Conservation (phyloP, 1,140 invertebrate species). For the Nasonia giraulti region DNA sequence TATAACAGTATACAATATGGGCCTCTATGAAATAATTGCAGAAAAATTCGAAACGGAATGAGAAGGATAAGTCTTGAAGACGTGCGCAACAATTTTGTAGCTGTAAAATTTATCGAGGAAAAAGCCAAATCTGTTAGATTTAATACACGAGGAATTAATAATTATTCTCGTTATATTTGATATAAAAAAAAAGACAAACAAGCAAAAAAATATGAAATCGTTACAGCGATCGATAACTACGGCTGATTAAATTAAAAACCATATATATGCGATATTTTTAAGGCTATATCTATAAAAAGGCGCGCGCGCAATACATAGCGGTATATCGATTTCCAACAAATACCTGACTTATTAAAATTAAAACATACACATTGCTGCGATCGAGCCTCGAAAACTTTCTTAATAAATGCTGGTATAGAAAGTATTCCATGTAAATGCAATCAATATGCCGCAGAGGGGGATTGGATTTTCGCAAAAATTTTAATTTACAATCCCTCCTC, state of each 20-base stretch:
- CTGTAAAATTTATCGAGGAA: too few relatives aligned
- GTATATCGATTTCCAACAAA: slow-evolving; percentile 43
- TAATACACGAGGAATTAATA: too few relatives aligned
- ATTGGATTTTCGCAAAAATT: slow-evolving; percentile 11
- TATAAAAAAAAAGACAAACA: too few relatives aligned
- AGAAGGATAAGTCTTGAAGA: too few relatives aligned
- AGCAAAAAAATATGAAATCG: too few relatives aligned
- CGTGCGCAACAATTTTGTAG: too few relatives aligned
- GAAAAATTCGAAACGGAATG: too few relatives aligned
- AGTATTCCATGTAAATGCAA: slow-evolving; percentile 37
- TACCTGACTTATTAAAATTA: slow-evolving; percentile 46
- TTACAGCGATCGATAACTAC: background rate
- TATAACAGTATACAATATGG: too few relatives aligned
- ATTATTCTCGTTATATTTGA: too few relatives aligned
- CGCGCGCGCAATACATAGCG: background rate
- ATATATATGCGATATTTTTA: background rate
- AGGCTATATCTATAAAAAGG: slow-evolving; percentile 11
- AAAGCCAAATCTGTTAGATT: too few relatives aligned
- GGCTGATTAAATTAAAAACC: background rate
- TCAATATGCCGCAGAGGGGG: background rate
- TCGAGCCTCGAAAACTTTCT: slow-evolving; percentile 26
- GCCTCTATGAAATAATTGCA: too few relatives aligned
- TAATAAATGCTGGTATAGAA: slow-evolving; percentile 29
- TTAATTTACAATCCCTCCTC: slow-evolving; percentile 10
- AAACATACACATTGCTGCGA: slow-evolving; percentile 27